Percentiles rank a stretch among this genome's conserved stretches.
Conservation (phyloP, 2,888 invertebrate species). For the Nasonia oneida region DNA sequence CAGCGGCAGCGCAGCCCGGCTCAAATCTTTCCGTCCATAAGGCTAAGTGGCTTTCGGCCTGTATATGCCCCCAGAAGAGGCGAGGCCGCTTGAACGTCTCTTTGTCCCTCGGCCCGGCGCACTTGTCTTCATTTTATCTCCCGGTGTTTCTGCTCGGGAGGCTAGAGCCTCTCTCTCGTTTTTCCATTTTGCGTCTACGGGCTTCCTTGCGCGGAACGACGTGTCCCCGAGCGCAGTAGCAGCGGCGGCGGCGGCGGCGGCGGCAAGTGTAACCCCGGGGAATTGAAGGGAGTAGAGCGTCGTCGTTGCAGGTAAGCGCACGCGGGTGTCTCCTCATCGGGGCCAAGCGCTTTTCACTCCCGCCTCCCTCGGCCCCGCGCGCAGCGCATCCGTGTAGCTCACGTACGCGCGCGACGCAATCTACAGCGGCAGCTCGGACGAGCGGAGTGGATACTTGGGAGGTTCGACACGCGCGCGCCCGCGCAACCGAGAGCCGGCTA, state of each 20-base stretch:
- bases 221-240: slow-evolving; percentile 15
- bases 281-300: slow-evolving; percentile 15
- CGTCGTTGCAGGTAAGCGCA: slow-evolving; percentile 24
- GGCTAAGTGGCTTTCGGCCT: slow-evolving; percentile 19
- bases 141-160: neutral
- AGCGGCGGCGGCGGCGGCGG: slow-evolving; percentile 14
- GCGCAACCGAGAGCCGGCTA: slow-evolving; percentile 25
- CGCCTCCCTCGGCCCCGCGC: neutral
- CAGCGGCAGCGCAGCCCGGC: neutral
- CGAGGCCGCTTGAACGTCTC: slow-evolving; percentile 8
- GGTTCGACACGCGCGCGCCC: slow-evolving; percentile 45
- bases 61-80: neutral
- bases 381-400: neutral
- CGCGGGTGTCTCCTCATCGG: slow-evolving; percentile 13
- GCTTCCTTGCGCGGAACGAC: neutral
- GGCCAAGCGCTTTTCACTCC: slow-evolving; percentile 4
- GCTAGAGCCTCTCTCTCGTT: neutral
- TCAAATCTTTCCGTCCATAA: slow-evolving; percentile 19
- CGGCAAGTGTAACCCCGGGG: slow-evolving; percentile 27
- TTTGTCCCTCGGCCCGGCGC: neutral
- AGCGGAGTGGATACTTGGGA: slow-evolving; percentile 51
- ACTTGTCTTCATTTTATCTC: slow-evolving; percentile 36
- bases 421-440: neutral
- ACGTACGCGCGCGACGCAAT: neutral
- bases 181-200: neutral